Base-by-base conservation (phyloP, 2,888 invertebrate genomes). In the Drosophila cognata region DNA sequence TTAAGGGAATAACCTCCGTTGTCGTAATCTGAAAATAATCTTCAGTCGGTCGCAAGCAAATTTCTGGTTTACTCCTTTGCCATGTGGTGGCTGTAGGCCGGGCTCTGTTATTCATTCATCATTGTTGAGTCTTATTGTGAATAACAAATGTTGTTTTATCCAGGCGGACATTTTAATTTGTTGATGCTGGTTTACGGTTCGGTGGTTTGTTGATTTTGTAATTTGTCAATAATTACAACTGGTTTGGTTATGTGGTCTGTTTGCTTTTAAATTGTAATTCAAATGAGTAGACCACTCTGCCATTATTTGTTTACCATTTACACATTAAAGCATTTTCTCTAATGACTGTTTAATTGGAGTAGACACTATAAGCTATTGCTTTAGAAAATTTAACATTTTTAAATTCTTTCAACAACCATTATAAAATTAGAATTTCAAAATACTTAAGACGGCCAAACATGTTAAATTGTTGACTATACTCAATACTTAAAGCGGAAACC, bases 171-270 rank as follows among this genome's bases (percentile, higher is more conserved):
- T 86, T 84, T 84, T 86, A 84, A 84, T 84, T 81, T 86, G 83
- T 86, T 83, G 83, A 86, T 75, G 84, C 81, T 83, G 84, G 84
- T 86, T 86, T 83, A 68, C 67, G 81, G 81, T 70, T 84, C 76
- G 71, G 81, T 61, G 86, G 86, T 83, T 86, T 84, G 83, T 84
- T 84, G 86, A 86, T 84, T 86, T 86, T 84, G 78, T 81, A 84
- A 84, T 84, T 84, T 84, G 83, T 86, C 83, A 84, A 84, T 86
- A 84, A 84, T 84, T 84, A 86, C 86, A 86, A 74, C 67, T 70
- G 63, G 71, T 53, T 72, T 66, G 81, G 81, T 76, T 78, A 66
- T 72, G 84, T 52, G 76, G 83, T 83, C 74, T 84, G 75, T 78
- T 80, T 83, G 81, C 73, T 50, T 62, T 71, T 43, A 61, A 57